Evolutionary conservation across 2,888 invertebrate species (phyloP).

Genomic region (Conistra vaccinii): DNA sequence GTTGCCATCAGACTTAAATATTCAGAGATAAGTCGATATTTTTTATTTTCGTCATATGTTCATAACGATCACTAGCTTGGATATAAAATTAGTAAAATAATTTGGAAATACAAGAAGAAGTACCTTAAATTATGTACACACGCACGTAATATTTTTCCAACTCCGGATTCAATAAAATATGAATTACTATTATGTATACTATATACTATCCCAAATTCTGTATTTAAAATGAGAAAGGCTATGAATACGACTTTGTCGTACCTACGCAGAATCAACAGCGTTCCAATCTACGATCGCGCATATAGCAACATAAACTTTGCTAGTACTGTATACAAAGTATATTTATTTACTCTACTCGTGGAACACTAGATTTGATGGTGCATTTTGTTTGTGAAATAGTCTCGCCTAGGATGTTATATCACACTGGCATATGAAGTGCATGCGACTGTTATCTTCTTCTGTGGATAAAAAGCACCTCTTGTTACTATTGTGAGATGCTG

Average conservation of each 20-base stretch:
- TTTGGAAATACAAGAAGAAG: background rate
- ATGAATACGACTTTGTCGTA: conserved; percentile 75
- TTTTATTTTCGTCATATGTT: too few relatives aligned
- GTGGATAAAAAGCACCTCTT: conserved; percentile 16
- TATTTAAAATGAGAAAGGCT: conserved; percentile 59
- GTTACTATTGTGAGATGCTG: conserved; percentile 33
- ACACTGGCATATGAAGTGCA: conserved; percentile 15
- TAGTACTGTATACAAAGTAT: conserved; percentile 61
- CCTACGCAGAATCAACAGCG: conserved; percentile 81
- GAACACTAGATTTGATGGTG: conserved; percentile 38
- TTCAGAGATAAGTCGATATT: background rate
- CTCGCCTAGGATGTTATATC: conserved; percentile 20
- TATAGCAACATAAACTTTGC: conserved; percentile 59
- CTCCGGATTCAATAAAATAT: background rate
- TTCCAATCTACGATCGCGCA: conserved; percentile 81
- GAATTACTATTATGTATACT: background rate
- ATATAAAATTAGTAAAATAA: background rate
- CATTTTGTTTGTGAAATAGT: conserved; percentile 48
- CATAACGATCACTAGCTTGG: background rate
- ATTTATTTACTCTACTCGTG: conserved; percentile 71
- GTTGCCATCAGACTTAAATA: too few relatives aligned
- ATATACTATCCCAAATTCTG: background rate
- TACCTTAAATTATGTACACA: background rate
- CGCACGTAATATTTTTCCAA: background rate
- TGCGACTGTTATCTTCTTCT: conserved; percentile 24